Evolutionary conservation across 2,797 vertebrate species (phyloP).

Genomic region (Hapalemur alaotrensis): DNA sequence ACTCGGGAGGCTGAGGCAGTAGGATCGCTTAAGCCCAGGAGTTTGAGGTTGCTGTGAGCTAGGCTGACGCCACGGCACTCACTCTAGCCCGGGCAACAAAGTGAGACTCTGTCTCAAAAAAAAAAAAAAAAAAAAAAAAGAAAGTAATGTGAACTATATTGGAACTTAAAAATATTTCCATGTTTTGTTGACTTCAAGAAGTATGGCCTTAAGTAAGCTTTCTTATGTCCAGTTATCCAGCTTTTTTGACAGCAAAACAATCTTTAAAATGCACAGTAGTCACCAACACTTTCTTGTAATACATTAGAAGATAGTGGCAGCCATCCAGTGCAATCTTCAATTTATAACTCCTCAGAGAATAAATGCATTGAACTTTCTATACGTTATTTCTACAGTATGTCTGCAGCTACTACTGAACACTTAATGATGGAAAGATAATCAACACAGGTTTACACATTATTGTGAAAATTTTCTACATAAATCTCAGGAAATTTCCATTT

Average conservation of each 20-base stretch:
- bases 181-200: conserved; percentile 30
- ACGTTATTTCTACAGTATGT: conserved; percentile 35
- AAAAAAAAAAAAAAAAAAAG: no score
- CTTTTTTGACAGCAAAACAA: background rate
- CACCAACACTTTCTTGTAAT: background rate
- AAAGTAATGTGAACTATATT: background rate
- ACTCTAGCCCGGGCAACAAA: no score
- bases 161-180: background rate
- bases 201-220: background rate
- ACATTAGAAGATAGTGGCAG: conserved; percentile 7
- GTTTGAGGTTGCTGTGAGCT: no score
- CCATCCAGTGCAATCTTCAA: conserved; percentile 5
- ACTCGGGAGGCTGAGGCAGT: no score
- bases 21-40: no score
- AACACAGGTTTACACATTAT: conserved; percentile 54
- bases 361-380: conserved; percentile 30
- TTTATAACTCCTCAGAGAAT: conserved; percentile 41
- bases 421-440: conserved; percentile 53
- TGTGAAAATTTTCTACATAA: conserved; percentile 31
- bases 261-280: conserved; percentile 27
- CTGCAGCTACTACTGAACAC: conserved; percentile 35
- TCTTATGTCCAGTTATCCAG: background rate
- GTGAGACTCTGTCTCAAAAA: no score
- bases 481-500: conserved; percentile 55
- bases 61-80: no score